A percentile compares a stretch with the other conserved stretches of the same genome.
Conservation (phyloP, 2,797 vertebrate species). For the Champsocephalus esox region DNA sequence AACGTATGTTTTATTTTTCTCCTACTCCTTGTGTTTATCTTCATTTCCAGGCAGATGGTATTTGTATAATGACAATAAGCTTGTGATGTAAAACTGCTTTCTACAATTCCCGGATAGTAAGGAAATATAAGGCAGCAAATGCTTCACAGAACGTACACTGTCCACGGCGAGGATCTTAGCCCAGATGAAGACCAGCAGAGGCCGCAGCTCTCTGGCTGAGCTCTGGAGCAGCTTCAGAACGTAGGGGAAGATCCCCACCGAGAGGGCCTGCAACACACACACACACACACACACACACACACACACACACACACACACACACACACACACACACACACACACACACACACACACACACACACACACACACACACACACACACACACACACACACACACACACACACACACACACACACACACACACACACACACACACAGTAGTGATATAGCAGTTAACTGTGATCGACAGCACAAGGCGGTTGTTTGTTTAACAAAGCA, state of each 20-base stretch:
- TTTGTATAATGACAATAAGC: neutral
- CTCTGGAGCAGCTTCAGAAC: slow-evolving; percentile 97
- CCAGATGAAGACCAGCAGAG: slow-evolving; percentile 98
- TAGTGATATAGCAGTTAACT: slow-evolving; percentile 6
- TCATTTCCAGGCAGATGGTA: neutral
- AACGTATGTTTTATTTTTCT: neutral
- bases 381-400: slow-evolving; percentile 24
- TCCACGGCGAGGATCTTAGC: slow-evolving; percentile 98
- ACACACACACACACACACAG: slow-evolving; percentile 19
- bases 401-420: slow-evolving; percentile 39
- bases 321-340: slow-evolving; percentile 39
- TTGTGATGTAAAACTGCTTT: neutral
- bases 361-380: slow-evolving; percentile 32
- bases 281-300: slow-evolving; percentile 24
- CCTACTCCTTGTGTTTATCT: neutral
- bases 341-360: slow-evolving; percentile 29
- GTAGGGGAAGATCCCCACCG: slow-evolving; percentile 97
- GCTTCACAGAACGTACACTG: slow-evolving; percentile 89
- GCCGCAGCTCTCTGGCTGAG: slow-evolving; percentile 94
- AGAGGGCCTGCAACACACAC: slow-evolving; percentile 87
- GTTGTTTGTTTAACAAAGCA: neutral
- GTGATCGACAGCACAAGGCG: neutral
- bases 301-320: slow-evolving; percentile 20
- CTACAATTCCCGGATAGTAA: neutral
- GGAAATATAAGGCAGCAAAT: neutral